Evolutionary conservation across 1,140 invertebrate species (phyloP).

Genomic region (Atta colombica): DNA sequence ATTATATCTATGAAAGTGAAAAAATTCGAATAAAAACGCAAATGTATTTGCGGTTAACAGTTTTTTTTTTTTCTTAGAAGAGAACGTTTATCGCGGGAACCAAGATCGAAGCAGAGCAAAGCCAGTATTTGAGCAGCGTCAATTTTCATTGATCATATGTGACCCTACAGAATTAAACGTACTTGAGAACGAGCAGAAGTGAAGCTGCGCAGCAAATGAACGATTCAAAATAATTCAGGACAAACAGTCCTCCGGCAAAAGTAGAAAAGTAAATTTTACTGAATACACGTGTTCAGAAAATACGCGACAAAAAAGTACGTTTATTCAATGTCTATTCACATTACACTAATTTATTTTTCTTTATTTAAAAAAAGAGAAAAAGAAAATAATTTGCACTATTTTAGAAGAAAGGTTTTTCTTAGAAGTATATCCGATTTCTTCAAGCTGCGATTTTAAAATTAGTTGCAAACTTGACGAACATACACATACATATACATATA

Average conservation of each 20-base stretch:
- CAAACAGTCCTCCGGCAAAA: not conserved
- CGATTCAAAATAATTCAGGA: conserved; percentile 30
- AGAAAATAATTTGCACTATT: not conserved
- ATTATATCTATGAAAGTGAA: not conserved
- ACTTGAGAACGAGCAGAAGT: conserved; percentile 17
- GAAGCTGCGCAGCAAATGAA: not conserved
- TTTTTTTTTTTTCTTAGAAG: conserved; percentile 16
- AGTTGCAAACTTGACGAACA: not conserved
- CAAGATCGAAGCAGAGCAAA: conserved; percentile 2
- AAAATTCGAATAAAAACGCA: not conserved
- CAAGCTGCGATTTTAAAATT: not conserved
- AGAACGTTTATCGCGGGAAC: conserved; percentile 27
- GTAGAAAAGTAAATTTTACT: conserved; percentile 3
- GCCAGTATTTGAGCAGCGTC: not conserved
- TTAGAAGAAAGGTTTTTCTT: not conserved
- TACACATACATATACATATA: not conserved
- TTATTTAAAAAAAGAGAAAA: not conserved
- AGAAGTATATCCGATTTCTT: not conserved
- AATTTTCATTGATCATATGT: conserved; percentile 51
- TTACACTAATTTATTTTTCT: not conserved
- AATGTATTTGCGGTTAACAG: not conserved
- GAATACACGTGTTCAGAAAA: not conserved
- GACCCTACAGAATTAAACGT: conserved; percentile 31
- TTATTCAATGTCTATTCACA: not conserved
- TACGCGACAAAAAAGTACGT: not conserved